Percentiles rank a stretch among this genome's conserved stretches.
Conservation (phyloP, 2,888 invertebrate species). For the Selenia dentaria region DNA sequence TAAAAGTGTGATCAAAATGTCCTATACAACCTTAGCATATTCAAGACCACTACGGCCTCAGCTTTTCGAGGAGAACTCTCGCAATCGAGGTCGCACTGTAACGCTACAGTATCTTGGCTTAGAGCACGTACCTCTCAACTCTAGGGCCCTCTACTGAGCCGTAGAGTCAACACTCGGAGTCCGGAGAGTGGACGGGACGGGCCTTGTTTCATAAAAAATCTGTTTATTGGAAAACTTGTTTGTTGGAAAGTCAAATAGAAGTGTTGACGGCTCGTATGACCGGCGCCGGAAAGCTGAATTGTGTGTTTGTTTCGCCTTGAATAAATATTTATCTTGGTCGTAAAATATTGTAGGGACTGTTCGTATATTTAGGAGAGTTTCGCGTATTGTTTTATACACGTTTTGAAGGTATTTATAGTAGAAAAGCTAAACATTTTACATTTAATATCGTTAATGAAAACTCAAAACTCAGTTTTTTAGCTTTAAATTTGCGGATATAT, state of each 20-base stretch:
- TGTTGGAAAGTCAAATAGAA: slow-evolving; percentile 17
- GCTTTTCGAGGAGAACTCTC: slow-evolving; percentile 7
- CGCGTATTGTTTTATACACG: slow-evolving; percentile 3
- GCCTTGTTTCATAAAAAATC: slow-evolving; percentile 28
- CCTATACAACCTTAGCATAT: no score
- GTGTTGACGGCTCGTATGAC: slow-evolving; percentile 2
- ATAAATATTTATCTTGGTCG: slow-evolving; percentile 10
- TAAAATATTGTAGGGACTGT: slow-evolving; percentile 3
- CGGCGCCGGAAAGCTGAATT: slow-evolving; percentile 3
- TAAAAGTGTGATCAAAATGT: no score
- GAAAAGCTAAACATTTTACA: no score
- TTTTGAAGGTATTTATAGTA: no score
- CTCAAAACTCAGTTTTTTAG: no score
- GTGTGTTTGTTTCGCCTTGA: slow-evolving; percentile 10
- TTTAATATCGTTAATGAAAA: no score
- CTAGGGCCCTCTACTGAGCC: slow-evolving; percentile 17
- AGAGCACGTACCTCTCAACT: slow-evolving; percentile 18
- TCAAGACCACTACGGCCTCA: neutral
- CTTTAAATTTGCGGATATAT: no score
- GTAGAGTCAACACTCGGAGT: slow-evolving; percentile 32
- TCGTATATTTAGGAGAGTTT: slow-evolving; percentile 2
- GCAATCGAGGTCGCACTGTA: slow-evolving; percentile 25
- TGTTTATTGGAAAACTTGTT: slow-evolving; percentile 34
- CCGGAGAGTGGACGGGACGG: neutral
- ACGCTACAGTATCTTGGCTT: slow-evolving; percentile 19